A percentile compares a stretch with the other conserved stretches of the same genome.
These are phyloP conservation scores for Drosophila truncata DNA, from an alignment of 1,140 invertebrate genomes.

Conservation along the genomic window DNA sequence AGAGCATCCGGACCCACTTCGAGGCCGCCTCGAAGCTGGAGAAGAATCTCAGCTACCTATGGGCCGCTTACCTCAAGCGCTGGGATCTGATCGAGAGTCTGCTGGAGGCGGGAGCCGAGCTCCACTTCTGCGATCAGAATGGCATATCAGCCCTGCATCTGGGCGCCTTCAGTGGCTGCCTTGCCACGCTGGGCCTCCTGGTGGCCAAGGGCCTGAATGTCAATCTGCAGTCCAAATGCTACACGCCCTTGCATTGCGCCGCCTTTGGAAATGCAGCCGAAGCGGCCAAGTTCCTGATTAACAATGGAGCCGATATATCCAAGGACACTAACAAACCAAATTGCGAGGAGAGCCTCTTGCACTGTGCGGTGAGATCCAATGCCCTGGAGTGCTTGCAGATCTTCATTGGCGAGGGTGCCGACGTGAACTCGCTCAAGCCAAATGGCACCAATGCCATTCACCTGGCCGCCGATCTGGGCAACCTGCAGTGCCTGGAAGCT, in stretches of 20 bases:
- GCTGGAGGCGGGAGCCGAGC: conserved; percentile 88
- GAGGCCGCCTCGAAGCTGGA: conserved; percentile 88
- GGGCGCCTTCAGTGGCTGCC: conserved; percentile 91
- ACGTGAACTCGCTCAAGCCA: conserved; percentile 89
- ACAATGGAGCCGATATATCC: conserved; percentile 88
- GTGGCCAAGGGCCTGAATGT: conserved; percentile 89
- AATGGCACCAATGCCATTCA: conserved; percentile 92
- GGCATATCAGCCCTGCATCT: conserved; percentile 90
- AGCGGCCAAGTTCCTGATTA: conserved; percentile 90
- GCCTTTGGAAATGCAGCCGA: conserved; percentile 92
- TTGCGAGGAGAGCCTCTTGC: conserved; percentile 91
- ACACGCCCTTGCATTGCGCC: conserved; percentile 92
- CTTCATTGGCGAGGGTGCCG: conserved; percentile 89
- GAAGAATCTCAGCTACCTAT: conserved; percentile 89
- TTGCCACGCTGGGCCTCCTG: conserved; percentile 89
- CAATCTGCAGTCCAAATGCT: conserved; percentile 89
- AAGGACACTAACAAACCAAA: conserved; percentile 87
- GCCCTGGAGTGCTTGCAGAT: conserved; percentile 90
- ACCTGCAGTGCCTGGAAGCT: conserved; percentile 89
- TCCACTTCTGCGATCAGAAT: conserved; percentile 89
- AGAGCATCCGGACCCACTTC: conserved; percentile 86
- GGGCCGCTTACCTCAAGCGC: conserved; percentile 89
- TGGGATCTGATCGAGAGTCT: conserved; percentile 88
- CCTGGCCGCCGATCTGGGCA: conserved; percentile 91
- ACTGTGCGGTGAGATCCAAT: conserved; percentile 91